phyloP scores from a whole-genome alignment of 2,888 invertebrate species.

The Ophion costatus region DNA sequence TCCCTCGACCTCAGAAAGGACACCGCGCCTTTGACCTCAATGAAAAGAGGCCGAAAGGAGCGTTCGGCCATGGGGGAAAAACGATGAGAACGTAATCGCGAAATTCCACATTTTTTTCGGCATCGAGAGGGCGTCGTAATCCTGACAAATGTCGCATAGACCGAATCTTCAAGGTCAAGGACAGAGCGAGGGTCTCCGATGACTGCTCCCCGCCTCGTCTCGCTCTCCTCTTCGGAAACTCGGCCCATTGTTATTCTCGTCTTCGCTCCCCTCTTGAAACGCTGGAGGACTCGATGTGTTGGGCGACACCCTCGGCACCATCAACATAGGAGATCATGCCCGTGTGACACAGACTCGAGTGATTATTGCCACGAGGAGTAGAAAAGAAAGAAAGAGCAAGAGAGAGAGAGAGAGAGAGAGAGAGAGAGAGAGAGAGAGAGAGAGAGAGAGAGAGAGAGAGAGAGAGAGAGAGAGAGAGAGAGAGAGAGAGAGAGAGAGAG shows the following conservation, averaged over 20 bases:
- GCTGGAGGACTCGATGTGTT: not conserved
- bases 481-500: not conserved
- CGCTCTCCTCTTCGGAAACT: not conserved
- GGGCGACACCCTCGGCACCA: not conserved
- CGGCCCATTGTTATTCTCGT: slow-evolving; percentile 46
- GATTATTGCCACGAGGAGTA: slow-evolving; percentile 28
- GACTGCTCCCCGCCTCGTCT: slow-evolving; percentile 1
- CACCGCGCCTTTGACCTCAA: too few species aligned
- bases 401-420: not conserved
- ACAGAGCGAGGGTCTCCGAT: slow-evolving; percentile 20
- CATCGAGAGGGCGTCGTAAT: not conserved
- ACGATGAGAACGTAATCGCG: too few species aligned
- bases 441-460: slow-evolving; percentile 1
- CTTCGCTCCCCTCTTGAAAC: slow-evolving; percentile 3
- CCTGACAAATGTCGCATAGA: too few species aligned
- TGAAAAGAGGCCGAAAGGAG: too few species aligned
- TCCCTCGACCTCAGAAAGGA: too few species aligned
- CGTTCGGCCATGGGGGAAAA: too few species aligned
- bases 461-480: not conserved
- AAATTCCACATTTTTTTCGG: slow-evolving; percentile 3
- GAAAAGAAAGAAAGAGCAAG: not conserved
- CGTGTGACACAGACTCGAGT: slow-evolving; percentile 26
- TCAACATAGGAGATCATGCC: slow-evolving; percentile 3
- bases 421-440: not conserved
- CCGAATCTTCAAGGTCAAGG: slow-evolving; percentile 52